Conservation (phyloP, 1,140 invertebrate species). For the Heliothis virescens region DNA sequence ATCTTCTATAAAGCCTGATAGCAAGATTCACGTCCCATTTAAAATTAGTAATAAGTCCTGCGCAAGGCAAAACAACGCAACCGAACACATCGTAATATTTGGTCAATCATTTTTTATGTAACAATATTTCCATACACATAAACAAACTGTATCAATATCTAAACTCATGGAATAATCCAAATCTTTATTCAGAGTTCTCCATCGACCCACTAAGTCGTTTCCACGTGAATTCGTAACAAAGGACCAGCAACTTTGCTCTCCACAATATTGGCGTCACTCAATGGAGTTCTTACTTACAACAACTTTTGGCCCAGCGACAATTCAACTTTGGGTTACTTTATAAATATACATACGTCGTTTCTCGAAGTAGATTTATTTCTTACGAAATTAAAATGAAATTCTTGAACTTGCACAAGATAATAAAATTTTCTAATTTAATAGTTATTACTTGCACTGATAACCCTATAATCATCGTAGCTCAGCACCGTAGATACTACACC, state of each 20-base stretch:
- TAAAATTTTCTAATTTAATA: neutral
- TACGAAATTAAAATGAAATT: too few relatives aligned
- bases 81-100: too few relatives aligned
- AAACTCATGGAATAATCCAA: neutral
- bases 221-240: constrained; percentile 27
- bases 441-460: neutral
- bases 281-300: constrained; percentile 26
- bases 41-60: too few relatives aligned
- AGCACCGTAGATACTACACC: constrained; percentile 13
- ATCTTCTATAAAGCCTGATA: too few relatives aligned
- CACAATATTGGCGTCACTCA: constrained; percentile 15
- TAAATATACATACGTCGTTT: neutral
- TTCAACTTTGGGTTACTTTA: neutral
- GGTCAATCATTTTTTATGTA: too few relatives aligned
- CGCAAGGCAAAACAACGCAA: too few relatives aligned
- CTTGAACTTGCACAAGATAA: too few relatives aligned
- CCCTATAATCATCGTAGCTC: neutral
- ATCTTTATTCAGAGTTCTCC: constrained; percentile 5
- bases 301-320: constrained; percentile 11
- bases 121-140: too few relatives aligned
- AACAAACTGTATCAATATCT: neutral
- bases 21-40: too few relatives aligned
- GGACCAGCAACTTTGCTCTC: constrained; percentile 12
- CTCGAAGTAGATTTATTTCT: neutral
- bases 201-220: constrained; percentile 6